A percentile compares a stretch with the other conserved stretches of the same genome.
phyloP scores from a whole-genome alignment of 2,888 invertebrate genomes.

The Tipula confusa region DNA sequence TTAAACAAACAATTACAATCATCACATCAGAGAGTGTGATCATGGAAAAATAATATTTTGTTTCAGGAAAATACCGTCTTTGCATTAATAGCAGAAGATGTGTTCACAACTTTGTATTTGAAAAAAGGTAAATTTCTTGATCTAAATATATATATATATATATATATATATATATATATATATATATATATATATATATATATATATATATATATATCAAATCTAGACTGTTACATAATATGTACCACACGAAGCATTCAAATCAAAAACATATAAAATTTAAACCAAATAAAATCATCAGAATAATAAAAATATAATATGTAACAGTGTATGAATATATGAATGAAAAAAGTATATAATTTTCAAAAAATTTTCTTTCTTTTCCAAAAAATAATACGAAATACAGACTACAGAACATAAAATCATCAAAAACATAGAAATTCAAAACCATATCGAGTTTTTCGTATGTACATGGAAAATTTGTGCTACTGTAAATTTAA shows the following conservation, averaged over 20 bases:
- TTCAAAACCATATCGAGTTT: neutral
- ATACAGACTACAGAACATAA: neutral
- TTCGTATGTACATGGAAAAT: neutral
- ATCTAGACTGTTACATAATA: neutral
- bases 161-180: no score
- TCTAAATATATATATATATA: no score
- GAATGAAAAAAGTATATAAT: neutral
- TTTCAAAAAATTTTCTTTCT: neutral
- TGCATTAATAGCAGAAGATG: no score
- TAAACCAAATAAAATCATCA: neutral
- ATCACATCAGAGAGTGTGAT: no score
- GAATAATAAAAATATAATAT: neutral
- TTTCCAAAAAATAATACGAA: neutral
- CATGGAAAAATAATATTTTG: no score
- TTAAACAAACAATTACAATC: no score
- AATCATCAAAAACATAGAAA: neutral
- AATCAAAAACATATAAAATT: neutral
- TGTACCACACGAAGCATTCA: neutral
- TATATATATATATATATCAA: no score
- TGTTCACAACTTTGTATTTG: no score
- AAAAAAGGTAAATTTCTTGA: no score
- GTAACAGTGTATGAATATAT: neutral
- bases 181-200: no score
- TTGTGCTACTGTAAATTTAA: conserved; percentile 3
- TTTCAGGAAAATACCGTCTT: no score